These are phyloP conservation scores for Euwallacea fornicatus DNA, from an alignment of 1,140 invertebrate species.

Conservation along the genomic window DNA sequence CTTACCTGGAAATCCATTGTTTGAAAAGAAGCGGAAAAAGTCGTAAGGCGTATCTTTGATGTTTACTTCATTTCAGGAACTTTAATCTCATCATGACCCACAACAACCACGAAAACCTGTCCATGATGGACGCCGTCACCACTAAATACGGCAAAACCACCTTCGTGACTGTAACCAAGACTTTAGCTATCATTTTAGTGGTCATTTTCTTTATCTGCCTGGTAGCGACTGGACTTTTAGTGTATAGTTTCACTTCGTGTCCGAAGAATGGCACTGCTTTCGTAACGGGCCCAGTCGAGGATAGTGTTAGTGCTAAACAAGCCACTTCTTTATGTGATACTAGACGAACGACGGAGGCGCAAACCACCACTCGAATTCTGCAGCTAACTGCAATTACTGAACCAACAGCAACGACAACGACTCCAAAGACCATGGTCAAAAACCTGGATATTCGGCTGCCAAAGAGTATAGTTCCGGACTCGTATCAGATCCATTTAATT, in stretches of 20 bases:
- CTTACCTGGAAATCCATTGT: too few relatives aligned
- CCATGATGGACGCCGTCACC: conserved; percentile 41
- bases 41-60: too few relatives aligned
- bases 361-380: too few relatives aligned
- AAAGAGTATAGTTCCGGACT: conserved; percentile 63
- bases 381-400: conserved; percentile 64
- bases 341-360: too few relatives aligned
- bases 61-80: conserved; percentile 10
- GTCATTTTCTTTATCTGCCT: conserved; percentile 39
- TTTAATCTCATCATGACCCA: conserved; percentile 37
- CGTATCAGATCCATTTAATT: conserved; percentile 69
- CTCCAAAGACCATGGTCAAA: conserved; percentile 55
- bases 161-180: conserved; percentile 40
- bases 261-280: conserved; percentile 15
- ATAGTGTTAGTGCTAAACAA: too few relatives aligned
- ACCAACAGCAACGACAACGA: conserved; percentile 69
- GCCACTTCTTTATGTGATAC: too few relatives aligned
- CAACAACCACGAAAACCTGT: conserved; percentile 38
- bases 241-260: conserved; percentile 40
- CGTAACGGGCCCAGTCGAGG: too few relatives aligned
- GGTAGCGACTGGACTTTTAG: conserved; percentile 40
- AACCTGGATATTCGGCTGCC: conserved; percentile 66
- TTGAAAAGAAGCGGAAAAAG: too few relatives aligned
- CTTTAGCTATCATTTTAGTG: conserved; percentile 38
- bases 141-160: conserved; percentile 41